Percentiles rank a stretch among this genome's conserved stretches.
phyloP scores from a whole-genome alignment of 2,888 invertebrate genomes.

The Diaphora mendica region DNA sequence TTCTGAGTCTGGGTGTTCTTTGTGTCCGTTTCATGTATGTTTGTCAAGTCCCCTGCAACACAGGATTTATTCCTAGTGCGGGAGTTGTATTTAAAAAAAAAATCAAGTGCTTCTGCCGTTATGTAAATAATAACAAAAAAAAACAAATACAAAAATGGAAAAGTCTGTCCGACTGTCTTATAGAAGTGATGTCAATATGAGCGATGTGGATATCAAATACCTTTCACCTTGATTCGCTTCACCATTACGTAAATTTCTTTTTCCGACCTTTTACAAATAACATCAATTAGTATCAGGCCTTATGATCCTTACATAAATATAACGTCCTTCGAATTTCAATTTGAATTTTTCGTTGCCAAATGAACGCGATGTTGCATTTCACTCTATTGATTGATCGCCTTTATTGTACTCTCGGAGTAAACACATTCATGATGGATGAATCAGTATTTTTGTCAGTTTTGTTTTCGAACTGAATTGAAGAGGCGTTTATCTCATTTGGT shows the following conservation, averaged over 20 bases:
- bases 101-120: background rate
- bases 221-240: slow-evolving; percentile 64
- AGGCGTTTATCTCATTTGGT: slow-evolving; percentile 7
- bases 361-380: slow-evolving; percentile 34
- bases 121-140: background rate
- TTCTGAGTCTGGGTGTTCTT: too few species aligned
- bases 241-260: slow-evolving; percentile 71
- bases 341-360: slow-evolving; percentile 45
- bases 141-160: background rate
- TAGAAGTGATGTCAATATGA: slow-evolving; percentile 52
- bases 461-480: slow-evolving; percentile 15
- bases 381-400: slow-evolving; percentile 41
- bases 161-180: background rate
- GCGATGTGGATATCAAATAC: slow-evolving; percentile 50
- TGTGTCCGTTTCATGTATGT: too few species aligned
- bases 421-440: slow-evolving; percentile 34
- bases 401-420: slow-evolving; percentile 27
- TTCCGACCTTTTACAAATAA: slow-evolving; percentile 58
- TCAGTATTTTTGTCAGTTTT: slow-evolving; percentile 19
- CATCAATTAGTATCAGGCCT: slow-evolving; percentile 56
- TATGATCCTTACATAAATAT: slow-evolving; percentile 61
- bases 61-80: too few species aligned
- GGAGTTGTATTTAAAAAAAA: too few species aligned
- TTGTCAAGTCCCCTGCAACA: too few species aligned
- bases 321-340: slow-evolving; percentile 62